Evolutionary conservation across 2,888 invertebrate genomes (phyloP), one percentile per base, ranked within the genome.

Genomic region (Fabriciana adippe): DNA sequence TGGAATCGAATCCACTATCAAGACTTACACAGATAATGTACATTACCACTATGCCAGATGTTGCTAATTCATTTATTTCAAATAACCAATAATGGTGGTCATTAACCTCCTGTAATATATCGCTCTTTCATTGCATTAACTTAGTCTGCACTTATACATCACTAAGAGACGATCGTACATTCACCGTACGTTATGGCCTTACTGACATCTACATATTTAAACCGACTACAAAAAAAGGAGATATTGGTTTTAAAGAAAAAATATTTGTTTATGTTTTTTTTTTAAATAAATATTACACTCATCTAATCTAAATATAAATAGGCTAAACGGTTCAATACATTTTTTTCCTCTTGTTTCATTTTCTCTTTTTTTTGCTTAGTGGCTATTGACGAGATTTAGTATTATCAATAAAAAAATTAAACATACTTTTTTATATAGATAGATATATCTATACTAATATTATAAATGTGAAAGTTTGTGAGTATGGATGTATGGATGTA

Each of bases 91-190:
- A 57, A 48, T 26, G 47, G n/a, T 47, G 21, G 48, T 5, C 59
- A 31, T 59, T 59, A 59, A 48, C 3, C 47, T 16, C 6, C 35
- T 48, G 16, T 59, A 48, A 59, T 59, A 48, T 31, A 59, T 59
- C 48, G 59, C 48, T 48, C 59, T 31, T 59, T 16, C 47, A 48
- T 48, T 16, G 48, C 59, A 48, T 59, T 59, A 59, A 56, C 51
- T 62, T 45, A 67, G 41, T 62, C 31, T 56, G 57, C 48, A 56
- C 50, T 41, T 55, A 62, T 31, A 59, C 48, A n/a, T 59, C 47
- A 59, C 31, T n/a, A 26, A 16, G 48, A 1, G 5, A 26, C 26
- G 8, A 15, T 47, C 57, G 15, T 57, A 57, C 21, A 15, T 57
- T 48, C 2, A n/a, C 26, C 1, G 26, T 59, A 26, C 18, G 2